These are phyloP conservation scores for Meleagris gallopavo DNA, from an alignment of 2,113 vertebrate genomes.

Conservation along the genomic window DNA sequence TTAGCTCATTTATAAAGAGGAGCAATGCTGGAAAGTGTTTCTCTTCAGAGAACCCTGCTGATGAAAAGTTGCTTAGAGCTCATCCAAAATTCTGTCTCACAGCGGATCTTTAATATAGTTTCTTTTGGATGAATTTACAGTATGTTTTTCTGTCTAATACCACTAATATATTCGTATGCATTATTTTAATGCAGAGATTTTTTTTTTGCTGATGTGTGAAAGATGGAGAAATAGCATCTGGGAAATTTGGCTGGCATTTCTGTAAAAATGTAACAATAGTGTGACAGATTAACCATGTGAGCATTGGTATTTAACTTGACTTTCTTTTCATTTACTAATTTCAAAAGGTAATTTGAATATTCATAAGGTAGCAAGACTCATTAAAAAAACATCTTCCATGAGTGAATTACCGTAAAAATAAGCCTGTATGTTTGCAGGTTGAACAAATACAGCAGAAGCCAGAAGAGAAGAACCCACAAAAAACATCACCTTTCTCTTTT, in stretches of 20 bases:
- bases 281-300: conserved; percentile 53
- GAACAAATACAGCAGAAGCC: not conserved
- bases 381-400: not conserved
- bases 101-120: conserved; percentile 68
- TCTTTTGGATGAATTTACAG: conserved; percentile 69
- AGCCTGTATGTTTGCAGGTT: not conserved
- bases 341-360: not conserved
- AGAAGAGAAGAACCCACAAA: not conserved
- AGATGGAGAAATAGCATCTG: conserved; percentile 37
- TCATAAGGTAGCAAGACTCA: not conserved
- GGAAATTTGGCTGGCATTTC: conserved; percentile 50
- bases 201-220: conserved; percentile 18
- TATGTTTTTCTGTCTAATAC: not conserved
- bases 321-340: not conserved
- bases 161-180: conserved; percentile 21
- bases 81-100: conserved; percentile 71
- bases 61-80: conserved; percentile 72
- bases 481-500: not conserved
- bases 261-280: not conserved
- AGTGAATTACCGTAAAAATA: not conserved
- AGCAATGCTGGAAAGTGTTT: conserved; percentile 70
- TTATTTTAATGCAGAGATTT: conserved; percentile 38
- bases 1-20: conserved; percentile 68
- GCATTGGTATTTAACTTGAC: conserved; percentile 24
- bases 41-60: conserved; percentile 60